Evolutionary conservation across 2,113 vertebrate genomes (phyloP).

Genomic region (Gila orcuttii): DNA sequence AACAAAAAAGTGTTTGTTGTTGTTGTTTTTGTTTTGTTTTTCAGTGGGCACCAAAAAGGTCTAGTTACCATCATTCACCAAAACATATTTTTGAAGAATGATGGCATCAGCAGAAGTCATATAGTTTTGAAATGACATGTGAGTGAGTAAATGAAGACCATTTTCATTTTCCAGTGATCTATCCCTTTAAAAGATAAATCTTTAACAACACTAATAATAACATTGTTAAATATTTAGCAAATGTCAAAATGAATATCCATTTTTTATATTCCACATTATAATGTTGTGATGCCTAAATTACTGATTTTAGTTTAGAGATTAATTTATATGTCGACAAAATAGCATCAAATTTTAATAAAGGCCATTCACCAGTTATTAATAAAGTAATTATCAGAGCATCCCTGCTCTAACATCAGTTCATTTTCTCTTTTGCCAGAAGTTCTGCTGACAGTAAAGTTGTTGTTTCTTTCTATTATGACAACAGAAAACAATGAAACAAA

Average conservation of each 20-base stretch:
- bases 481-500: conserved; percentile 11
- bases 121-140: neutral
- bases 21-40: no score
- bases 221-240: neutral
- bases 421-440: conserved; percentile 18
- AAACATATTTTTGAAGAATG: neutral
- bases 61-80: neutral
- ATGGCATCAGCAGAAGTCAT: no score
- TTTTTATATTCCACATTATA: neutral
- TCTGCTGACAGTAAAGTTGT: conserved; percentile 16
- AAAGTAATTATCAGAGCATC: neutral
- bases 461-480: conserved; percentile 26
- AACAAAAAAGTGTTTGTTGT: no score
- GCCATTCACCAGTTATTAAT: neutral
- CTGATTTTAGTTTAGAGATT: no score
- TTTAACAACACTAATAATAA: neutral
- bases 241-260: neutral
- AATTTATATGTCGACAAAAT: neutral
- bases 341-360: neutral
- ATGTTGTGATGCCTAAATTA: neutral
- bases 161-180: neutral
- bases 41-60: no score
- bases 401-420: conserved; percentile 7
- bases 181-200: neutral
- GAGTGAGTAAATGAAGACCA: no score